Evolutionary conservation across 1,140 invertebrate species (phyloP), one percentile per base, ranked within the genome.

Genomic region (Cephus cinctus): DNA sequence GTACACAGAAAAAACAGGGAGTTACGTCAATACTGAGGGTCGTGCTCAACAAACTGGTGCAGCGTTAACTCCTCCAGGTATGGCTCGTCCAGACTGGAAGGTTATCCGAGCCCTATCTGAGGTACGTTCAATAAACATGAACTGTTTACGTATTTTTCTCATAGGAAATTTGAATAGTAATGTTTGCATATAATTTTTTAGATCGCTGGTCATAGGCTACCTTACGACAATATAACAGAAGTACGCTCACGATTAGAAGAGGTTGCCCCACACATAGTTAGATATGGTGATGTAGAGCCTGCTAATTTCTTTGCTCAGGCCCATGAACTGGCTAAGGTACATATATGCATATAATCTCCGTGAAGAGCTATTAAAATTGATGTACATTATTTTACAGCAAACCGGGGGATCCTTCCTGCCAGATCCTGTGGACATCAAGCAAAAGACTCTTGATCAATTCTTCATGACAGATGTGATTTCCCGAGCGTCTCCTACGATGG

Each of bases 381-480:
- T 45, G 23, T 38, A 16, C 23, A 14, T 38, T 12, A n/a, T 56
- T 51, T 69, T 78, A 45, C 71, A 89, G 85, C 73, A 78, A 60
- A 71, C 80, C 6, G 73, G 80, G 49, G 76, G 74, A 27, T 68
- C 81, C 1, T 67, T 86, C 8, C 74, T 79, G 5, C 73, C 76
- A 48, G 77, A 83, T 19, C 82, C 86, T 23, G 67, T 98, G 23
- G 86, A 89, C 52, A 83, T 96, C 0, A 85, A 88, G 56, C 80
- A 90, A 45, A 89, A 88, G 67, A 78, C 84, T 36, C 78, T 99
- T 23, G 87, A 92, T 73, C 95, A 99, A 72, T 99, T 92, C 78
- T 99, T 92, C 75, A 98, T 99, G 94, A 99, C 98, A 6, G 92
- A 99, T 74, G 78, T 88, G 4, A 94, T 99, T 61, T 94, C 91